Evolutionary conservation across 2,888 invertebrate species (phyloP).

Genomic region (Amphipoea lucens): DNA sequence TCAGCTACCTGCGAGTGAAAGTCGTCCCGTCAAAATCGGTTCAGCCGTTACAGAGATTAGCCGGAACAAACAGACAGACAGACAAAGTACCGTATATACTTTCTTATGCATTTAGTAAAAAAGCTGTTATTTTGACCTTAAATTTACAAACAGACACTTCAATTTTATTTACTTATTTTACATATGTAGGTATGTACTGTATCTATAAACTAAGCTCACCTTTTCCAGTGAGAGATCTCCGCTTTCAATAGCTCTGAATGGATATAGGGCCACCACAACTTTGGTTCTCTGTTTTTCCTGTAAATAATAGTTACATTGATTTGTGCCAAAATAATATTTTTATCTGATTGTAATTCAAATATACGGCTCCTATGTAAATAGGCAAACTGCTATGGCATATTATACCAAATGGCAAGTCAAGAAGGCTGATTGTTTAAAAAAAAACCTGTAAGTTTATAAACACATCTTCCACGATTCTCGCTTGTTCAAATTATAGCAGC

Average conservation of each 20-base stretch:
- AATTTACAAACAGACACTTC: not conserved
- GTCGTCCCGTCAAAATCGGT: not conserved
- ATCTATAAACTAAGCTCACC: constrained; percentile 83
- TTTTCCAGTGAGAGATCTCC: constrained; percentile 97
- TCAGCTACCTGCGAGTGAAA: no score
- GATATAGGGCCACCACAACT: constrained; percentile 96
- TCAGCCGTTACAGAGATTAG: not conserved
- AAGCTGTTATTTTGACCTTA: not conserved
- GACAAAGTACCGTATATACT: no score
- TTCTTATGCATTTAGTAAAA: not conserved
- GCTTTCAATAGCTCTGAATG: constrained; percentile 96
- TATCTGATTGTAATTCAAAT: not conserved
- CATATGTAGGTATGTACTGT: not conserved
- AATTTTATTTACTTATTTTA: not conserved
- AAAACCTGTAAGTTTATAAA: not conserved
- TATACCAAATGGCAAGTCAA: not conserved
- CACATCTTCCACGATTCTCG: no score
- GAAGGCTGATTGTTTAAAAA: not conserved
- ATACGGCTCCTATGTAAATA: not conserved
- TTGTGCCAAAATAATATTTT: not conserved
- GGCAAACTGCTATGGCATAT: not conserved
- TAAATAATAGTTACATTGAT: constrained; percentile 56
- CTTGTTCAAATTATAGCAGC: not conserved
- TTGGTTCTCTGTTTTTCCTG: constrained; percentile 94
- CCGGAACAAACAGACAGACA: not conserved